A percentile compares a stretch with the other conserved stretches of the same genome.
phyloP scores from a whole-genome alignment of 2,113 vertebrate species.

The Mesocricetus auratus region DNA sequence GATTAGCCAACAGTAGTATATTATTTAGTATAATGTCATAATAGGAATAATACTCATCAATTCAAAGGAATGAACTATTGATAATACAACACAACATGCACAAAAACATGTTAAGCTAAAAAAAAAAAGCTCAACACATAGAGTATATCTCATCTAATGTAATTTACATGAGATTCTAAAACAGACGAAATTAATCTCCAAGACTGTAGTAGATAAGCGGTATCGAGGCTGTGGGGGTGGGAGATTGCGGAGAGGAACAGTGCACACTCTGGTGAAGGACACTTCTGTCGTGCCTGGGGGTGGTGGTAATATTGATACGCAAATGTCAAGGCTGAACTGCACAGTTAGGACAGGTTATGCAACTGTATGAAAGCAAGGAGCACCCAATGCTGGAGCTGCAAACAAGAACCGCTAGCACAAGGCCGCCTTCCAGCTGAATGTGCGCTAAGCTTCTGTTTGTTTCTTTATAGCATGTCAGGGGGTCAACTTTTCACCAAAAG shows the following conservation, averaged over 20 bases:
- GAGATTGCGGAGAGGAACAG: background rate
- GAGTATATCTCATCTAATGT: background rate
- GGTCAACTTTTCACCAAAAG: background rate
- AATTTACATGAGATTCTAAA: background rate
- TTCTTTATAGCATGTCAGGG: background rate
- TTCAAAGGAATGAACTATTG: background rate
- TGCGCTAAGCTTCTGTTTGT: background rate
- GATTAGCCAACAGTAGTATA: background rate
- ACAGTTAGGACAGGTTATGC: background rate
- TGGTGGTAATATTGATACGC: background rate
- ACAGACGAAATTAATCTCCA: background rate
- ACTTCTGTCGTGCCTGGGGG: background rate
- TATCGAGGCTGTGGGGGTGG: background rate
- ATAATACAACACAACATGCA: background rate
- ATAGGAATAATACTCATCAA: background rate
- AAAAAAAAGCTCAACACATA: background rate
- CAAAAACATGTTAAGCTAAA: background rate
- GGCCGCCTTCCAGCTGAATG: background rate
- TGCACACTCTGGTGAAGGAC: background rate
- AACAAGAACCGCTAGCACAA: background rate
- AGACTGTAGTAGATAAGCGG: background rate
- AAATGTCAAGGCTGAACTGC: background rate
- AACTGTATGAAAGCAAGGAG: background rate
- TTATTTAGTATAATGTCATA: background rate
- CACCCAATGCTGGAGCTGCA: background rate